A percentile compares a stretch with the other conserved stretches of the same genome.
phyloP scores from a whole-genome alignment of 2,888 invertebrate genomes.

The Troides helena region DNA sequence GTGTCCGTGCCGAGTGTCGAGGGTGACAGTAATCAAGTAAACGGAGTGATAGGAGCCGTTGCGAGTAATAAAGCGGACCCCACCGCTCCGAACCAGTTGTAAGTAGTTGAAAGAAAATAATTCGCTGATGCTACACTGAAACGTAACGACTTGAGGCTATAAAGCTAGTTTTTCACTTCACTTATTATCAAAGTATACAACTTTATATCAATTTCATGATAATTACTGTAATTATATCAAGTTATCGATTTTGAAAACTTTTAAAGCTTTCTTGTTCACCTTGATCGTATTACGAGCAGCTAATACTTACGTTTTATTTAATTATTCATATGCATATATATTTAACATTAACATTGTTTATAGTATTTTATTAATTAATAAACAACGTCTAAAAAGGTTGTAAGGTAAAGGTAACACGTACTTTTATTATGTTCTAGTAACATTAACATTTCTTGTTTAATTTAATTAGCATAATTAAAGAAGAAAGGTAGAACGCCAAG shows the following conservation, averaged over 20 bases:
- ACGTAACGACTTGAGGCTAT: slow-evolving; percentile 3
- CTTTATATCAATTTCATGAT: slow-evolving; percentile 34
- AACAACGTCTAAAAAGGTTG: neutral
- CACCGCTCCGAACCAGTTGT: slow-evolving; percentile 52
- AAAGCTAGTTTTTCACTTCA: neutral
- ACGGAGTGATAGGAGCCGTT: slow-evolving; percentile 28
- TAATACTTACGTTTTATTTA: too few relatives aligned
- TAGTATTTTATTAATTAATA: neutral
- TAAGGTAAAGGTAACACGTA: neutral
- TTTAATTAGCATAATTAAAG: neutral
- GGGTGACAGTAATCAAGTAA: slow-evolving; percentile 39
- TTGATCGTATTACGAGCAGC: slow-evolving; percentile 17
- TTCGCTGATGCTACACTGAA: slow-evolving; percentile 31
- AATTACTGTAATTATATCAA: slow-evolving; percentile 54
- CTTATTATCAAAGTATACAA: neutral
- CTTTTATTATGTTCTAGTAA: neutral
- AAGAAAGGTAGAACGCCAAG: neutral
- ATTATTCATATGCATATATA: neutral
- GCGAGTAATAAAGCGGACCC: slow-evolving; percentile 44
- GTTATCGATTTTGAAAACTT: slow-evolving; percentile 60
- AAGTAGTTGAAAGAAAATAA: slow-evolving; percentile 46
- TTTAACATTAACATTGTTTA: neutral
- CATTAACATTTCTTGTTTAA: neutral
- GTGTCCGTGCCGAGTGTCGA: slow-evolving; percentile 40
- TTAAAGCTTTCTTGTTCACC: slow-evolving; percentile 33